A percentile compares a stretch with the other conserved stretches of the same genome.
Conservation (phyloP, 2,888 invertebrate species). For the Heliconius ismenius region DNA sequence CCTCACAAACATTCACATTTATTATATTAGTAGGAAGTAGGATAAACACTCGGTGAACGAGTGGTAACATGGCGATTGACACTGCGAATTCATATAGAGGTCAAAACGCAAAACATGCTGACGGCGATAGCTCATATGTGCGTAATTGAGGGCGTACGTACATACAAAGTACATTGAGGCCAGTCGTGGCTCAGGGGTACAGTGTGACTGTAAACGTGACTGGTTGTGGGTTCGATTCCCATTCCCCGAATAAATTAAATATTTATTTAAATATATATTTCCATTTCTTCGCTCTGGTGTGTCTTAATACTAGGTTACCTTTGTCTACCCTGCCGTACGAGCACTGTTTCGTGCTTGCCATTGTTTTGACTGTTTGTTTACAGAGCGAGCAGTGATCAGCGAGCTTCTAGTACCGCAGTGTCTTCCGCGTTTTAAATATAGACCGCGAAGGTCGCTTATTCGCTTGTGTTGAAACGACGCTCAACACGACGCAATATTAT, state of each 20-base stretch:
- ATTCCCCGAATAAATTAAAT: no score
- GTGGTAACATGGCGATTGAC: constrained; percentile 25
- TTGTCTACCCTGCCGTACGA: constrained; percentile 2
- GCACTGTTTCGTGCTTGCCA: constrained; percentile 57
- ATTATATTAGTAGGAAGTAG: neutral
- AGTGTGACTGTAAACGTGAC: no score
- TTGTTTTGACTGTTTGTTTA: constrained; percentile 74
- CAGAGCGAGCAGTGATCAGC: constrained; percentile 63
- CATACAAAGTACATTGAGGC: neutral
- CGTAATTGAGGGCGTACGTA: constrained; percentile 45
- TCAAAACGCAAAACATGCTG: constrained; percentile 49
- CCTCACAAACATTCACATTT: no score
- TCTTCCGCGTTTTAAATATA: constrained; percentile 80
- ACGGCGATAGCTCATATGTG: constrained; percentile 49
- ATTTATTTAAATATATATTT: no score
- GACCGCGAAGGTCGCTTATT: constrained; percentile 76
- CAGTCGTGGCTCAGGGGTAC: no score
- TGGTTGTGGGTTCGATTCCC: no score
- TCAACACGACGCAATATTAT: constrained; percentile 53
- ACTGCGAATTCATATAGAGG: constrained; percentile 48
- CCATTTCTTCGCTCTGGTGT: no score
- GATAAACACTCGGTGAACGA: constrained; percentile 19
- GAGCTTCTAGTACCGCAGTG: constrained; percentile 66
- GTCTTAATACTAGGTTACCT: no score
- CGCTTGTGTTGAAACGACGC: constrained; percentile 53